Evolutionary conservation across 2,113 vertebrate genomes (phyloP), one percentile per base, ranked within the genome.

Genomic region (Xerus inauris): DNA sequence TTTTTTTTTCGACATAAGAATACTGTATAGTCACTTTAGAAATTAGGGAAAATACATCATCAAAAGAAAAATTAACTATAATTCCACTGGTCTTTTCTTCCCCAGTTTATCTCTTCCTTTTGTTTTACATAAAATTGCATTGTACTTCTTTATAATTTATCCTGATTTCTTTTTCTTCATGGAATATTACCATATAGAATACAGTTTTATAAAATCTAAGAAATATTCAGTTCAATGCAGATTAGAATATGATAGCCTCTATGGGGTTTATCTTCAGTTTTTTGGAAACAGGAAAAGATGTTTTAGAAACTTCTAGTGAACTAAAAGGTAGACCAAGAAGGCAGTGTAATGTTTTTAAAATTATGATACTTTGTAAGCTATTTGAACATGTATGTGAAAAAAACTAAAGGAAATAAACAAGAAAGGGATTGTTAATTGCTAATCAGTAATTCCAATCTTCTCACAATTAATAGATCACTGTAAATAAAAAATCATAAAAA

Each of bases 341-440:
- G 20, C 10, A 88, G 8, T 73, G 17, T 79, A 84, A 79, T 79
- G 71, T 77, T 24, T 81, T 87, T 93, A 76, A 83, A 87, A 82
- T 96, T 51, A 71, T 80, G 28, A 62, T 54, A 87, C 22, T 77
- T 94, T 96, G 22, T 49, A 87, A 96, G 40, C 69, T 90, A 32
- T 83, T 95, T 88, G 64, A 85, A 91, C 91, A 88, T 79, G 42
- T 91, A 24, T 87, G 57, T 89, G 79, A 93, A 95, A 92, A 76
- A 89, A 32, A 24, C 57, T 49, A 75, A 73, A 30, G 30, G 64
- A 81, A 94, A 79, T 30, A 89, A 51, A 59, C 38, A 72, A 83
- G 38, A 28, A 77, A 83, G 45, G 32, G 38, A 45, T 65, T 82
- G 22, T 91, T 94, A 86, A 90, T 94, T 95, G 30, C 14, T 95